Conservation (phyloP, 2,113 vertebrate genomes). For the Chionodraco myersi region DNA sequence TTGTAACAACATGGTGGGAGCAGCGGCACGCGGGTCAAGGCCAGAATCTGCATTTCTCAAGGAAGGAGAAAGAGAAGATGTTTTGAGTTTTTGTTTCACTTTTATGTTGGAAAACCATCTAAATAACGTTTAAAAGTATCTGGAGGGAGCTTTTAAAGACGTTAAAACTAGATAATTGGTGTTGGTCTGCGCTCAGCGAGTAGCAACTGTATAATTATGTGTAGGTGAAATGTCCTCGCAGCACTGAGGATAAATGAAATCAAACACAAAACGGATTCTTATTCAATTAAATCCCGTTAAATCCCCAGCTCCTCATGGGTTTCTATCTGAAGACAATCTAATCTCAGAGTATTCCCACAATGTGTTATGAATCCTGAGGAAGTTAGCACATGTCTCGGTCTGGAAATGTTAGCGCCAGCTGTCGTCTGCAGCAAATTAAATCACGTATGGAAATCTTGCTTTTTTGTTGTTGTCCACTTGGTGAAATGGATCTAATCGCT, state of each 20-base stretch:
- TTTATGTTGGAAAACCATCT: too few species aligned
- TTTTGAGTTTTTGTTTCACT: too few species aligned
- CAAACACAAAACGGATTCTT: background rate
- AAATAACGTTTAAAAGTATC: too few species aligned
- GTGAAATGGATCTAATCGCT: slow-evolving; percentile 10
- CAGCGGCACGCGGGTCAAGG: too few species aligned
- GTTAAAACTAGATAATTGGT: background rate
- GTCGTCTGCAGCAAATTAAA: slow-evolving; percentile 24
- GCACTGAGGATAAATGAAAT: background rate
- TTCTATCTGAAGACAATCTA: background rate
- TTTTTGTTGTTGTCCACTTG: slow-evolving; percentile 7
- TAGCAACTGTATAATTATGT: background rate
- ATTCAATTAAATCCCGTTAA: background rate
- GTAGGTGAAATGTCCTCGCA: too few species aligned
- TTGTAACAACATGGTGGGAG: too few species aligned
- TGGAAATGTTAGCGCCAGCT: slow-evolving; percentile 14
- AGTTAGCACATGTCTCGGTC: background rate
- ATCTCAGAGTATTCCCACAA: background rate
- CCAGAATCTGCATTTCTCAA: too few species aligned
- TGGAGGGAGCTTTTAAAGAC: too few species aligned
- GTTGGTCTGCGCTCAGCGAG: too few species aligned
- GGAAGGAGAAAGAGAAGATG: too few species aligned
- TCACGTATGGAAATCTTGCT: slow-evolving; percentile 17
- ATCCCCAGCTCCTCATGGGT: background rate
- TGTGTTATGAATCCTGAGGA: slow-evolving; percentile 13